Evolutionary conservation across 2,797 vertebrate species (phyloP).

Genomic region (Aselliscus stoliczkanus): DNA sequence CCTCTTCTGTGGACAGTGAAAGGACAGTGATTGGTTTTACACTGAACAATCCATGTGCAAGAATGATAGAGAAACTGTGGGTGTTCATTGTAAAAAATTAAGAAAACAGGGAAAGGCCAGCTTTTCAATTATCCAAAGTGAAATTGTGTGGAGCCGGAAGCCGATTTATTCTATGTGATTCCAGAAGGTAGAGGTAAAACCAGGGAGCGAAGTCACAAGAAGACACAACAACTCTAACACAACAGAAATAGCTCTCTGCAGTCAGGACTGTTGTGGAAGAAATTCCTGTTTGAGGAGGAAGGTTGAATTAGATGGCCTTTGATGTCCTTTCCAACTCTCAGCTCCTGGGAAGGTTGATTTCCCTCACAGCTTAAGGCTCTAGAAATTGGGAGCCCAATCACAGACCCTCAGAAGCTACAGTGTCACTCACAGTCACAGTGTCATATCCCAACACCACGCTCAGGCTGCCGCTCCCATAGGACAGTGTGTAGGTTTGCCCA

Average conservation of each 20-base stretch:
- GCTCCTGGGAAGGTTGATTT: neutral
- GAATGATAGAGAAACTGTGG: neutral
- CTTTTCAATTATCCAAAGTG: neutral
- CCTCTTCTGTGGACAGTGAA: neutral
- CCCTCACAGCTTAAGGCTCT: neutral
- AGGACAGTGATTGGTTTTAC: neutral
- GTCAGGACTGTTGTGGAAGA: neutral
- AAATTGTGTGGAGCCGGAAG: neutral
- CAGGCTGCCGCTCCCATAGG: constrained; percentile 82
- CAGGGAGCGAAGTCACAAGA: neutral
- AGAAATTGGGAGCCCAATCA: neutral
- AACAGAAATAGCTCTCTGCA: neutral
- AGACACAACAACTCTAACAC: neutral
- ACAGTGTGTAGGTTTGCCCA: constrained; percentile 71
- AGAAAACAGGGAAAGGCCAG: neutral
- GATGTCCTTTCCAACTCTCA: neutral
- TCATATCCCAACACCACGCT: constrained; percentile 81
- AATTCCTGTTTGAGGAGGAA: neutral
- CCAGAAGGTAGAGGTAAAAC: neutral
- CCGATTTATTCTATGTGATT: neutral
- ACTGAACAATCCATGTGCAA: neutral
- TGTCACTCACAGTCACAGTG: constrained; percentile 80
- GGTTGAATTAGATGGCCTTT: neutral
- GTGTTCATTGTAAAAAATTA: neutral
- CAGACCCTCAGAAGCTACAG: fast-evolving